phyloP scores from a whole-genome alignment of 1,140 invertebrate genomes.

The Hirudo medicinalis region DNA sequence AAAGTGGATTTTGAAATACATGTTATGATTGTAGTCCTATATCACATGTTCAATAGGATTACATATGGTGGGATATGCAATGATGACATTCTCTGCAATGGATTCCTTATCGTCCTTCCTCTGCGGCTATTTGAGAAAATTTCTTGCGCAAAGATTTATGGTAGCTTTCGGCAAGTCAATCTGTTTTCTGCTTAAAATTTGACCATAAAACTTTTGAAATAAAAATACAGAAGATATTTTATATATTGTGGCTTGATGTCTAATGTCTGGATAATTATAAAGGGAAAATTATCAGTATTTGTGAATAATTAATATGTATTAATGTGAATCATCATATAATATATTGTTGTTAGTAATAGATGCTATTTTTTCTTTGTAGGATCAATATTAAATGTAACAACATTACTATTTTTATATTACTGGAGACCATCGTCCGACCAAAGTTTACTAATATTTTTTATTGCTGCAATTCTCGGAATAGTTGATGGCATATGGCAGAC shows the following conservation, averaged over 20 bases:
- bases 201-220: too few relatives aligned
- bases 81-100: constrained; percentile 14
- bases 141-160: background rate
- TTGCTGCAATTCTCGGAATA: constrained; percentile 8
- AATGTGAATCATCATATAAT: too few relatives aligned
- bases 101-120: constrained; percentile 10
- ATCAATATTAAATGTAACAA: background rate
- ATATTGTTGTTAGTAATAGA: too few relatives aligned
- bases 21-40: constrained; percentile 7
- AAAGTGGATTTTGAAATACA: background rate
- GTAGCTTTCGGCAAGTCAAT: constrained; percentile 5
- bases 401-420: constrained; percentile 9
- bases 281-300: too few relatives aligned
- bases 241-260: too few relatives aligned
- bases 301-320: too few relatives aligned
- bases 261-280: too few relatives aligned
- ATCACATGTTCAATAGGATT: constrained; percentile 19
- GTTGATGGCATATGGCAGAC: constrained; percentile 19
- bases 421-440: constrained; percentile 15
- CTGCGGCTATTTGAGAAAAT: constrained; percentile 8
- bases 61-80: constrained; percentile 21
- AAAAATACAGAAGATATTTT: too few relatives aligned
- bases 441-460: constrained; percentile 7
- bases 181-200: background rate
- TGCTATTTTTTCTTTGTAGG: background rate